phyloP scores from a whole-genome alignment of 2,113 vertebrate species.

The Mirza zaza region DNA sequence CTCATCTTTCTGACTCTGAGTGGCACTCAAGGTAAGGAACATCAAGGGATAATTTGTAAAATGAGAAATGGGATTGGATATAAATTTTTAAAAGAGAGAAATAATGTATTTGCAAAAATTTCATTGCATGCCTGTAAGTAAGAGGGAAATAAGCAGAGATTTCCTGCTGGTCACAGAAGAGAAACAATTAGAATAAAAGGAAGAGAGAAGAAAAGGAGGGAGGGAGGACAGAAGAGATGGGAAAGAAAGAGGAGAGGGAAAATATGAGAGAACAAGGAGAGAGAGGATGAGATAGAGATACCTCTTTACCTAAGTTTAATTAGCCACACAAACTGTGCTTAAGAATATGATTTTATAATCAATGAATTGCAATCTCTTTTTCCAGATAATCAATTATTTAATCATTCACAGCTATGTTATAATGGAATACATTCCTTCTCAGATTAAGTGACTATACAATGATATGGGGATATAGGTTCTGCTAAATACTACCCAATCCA shows the following conservation, averaged over 20 bases:
- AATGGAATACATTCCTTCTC: neutral
- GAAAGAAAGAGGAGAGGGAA: neutral
- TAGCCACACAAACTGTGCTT: neutral
- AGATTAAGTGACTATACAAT: neutral
- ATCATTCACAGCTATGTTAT: neutral
- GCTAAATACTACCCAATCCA: neutral
- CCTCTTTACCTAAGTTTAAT: neutral
- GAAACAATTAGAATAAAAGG: conserved; percentile 31
- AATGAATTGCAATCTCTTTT: neutral
- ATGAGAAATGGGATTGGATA: neutral
- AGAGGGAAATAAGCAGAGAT: conserved; percentile 7
- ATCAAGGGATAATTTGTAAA: neutral
- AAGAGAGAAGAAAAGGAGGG: neutral
- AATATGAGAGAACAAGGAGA: neutral
- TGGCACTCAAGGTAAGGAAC: conserved; percentile 69
- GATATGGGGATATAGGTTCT: neutral
- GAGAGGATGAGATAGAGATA: neutral
- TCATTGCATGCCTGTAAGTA: neutral
- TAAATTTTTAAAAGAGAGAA: neutral
- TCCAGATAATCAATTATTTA: neutral
- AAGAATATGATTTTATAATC: neutral
- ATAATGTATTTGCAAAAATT: neutral
- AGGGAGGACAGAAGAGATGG: neutral
- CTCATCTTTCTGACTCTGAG: conserved; percentile 64
- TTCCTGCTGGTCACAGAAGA: neutral